Evolutionary conservation across 2,113 vertebrate species (phyloP).

Genomic region (Melanerpes formicivorus): DNA sequence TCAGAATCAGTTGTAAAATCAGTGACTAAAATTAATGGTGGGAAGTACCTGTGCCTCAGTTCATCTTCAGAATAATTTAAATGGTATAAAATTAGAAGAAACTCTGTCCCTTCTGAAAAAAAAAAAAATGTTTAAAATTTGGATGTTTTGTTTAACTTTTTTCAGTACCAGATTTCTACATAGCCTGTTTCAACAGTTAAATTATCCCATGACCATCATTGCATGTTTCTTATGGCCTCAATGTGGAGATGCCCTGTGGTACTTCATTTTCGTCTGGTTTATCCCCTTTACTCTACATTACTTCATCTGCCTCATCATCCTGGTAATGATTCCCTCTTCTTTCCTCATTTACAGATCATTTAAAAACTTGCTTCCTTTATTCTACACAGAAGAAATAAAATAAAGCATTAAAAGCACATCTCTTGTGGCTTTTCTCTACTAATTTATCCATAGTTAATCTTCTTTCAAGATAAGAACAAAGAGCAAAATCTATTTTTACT

Average conservation of each 20-base stretch:
- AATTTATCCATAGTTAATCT: neutral
- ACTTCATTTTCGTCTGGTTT: neutral
- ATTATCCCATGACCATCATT: neutral
- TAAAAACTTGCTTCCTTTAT: neutral
- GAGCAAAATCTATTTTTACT: neutral
- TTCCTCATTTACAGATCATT: neutral
- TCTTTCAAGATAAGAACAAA: neutral
- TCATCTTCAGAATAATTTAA: neutral
- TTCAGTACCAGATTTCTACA: neutral
- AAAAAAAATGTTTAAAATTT: neutral
- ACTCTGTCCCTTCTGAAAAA: neutral
- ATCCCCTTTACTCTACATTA: neutral
- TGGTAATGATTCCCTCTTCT: neutral
- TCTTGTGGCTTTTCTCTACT: neutral
- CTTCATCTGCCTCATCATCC: neutral
- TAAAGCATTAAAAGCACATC: neutral
- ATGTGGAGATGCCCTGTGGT: neutral
- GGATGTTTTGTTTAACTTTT: neutral
- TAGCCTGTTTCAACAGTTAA: neutral
- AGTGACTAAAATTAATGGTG: neutral
- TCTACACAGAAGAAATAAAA: neutral
- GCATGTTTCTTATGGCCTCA: neutral
- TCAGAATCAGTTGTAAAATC: neutral
- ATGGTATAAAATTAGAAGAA: neutral
- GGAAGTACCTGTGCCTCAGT: neutral